phyloP scores from a whole-genome alignment of 2,113 vertebrate species.

The Xyliphius kryptos region DNA sequence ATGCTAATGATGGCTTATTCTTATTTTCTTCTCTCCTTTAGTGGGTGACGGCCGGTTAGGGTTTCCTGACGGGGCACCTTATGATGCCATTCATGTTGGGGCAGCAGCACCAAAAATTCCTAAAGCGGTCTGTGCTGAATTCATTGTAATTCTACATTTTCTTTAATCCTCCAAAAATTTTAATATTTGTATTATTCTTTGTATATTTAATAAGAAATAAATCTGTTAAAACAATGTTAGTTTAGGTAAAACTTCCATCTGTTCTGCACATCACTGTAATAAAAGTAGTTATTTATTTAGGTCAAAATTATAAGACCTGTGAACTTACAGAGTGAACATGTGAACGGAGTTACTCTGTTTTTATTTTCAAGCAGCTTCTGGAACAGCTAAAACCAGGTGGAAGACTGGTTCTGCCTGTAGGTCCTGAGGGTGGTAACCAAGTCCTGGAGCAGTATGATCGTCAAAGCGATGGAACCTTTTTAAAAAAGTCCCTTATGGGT shows the following conservation, averaged over 20 bases:
- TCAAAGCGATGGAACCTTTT: conserved; percentile 70
- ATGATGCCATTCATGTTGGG: conserved; percentile 85
- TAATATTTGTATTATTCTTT: no score
- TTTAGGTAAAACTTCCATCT: no score
- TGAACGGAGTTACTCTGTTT: no score
- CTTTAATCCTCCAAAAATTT: no score
- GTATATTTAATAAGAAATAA: no score
- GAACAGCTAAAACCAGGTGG: conserved; percentile 83
- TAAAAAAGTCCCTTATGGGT: conserved; percentile 78
- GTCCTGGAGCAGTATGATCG: conserved; percentile 83
- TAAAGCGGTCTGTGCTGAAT: conserved; percentile 63
- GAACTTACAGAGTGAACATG: no score
- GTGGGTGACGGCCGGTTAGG: conserved; percentile 81
- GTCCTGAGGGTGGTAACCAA: conserved; percentile 75
- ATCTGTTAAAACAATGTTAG: no score
- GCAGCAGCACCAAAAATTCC: conserved; percentile 77
- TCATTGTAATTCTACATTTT: neutral
- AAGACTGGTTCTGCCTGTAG: conserved; percentile 77
- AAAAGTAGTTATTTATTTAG: no score
- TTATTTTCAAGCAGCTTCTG: conserved; percentile 63
- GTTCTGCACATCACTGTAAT: no score
- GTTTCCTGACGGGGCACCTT: conserved; percentile 73
- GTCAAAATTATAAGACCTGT: no score
- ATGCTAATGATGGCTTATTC: neutral
- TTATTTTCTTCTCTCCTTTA: conserved; percentile 42